These are phyloP conservation scores for Homalodisca vitripennis DNA, from an alignment of 1,140 invertebrate species.

Conservation along the genomic window DNA sequence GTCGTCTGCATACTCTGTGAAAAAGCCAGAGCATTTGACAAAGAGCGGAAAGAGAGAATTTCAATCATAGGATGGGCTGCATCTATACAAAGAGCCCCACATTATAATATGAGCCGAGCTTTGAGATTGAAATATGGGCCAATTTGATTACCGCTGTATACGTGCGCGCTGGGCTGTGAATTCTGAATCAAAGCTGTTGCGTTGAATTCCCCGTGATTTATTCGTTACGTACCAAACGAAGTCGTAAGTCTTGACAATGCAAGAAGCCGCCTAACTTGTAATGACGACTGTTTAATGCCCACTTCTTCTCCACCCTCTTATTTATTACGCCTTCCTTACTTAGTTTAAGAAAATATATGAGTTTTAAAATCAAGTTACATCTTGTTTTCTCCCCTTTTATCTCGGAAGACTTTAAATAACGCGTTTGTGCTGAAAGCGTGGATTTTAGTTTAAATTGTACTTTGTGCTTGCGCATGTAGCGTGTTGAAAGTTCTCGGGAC, in stretches of 20 bases:
- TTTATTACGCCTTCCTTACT: neutral
- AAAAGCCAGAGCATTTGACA: too few relatives aligned
- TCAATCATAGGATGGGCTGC: too few relatives aligned
- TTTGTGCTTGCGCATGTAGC: too few relatives aligned
- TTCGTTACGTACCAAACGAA: neutral
- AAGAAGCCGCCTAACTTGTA: neutral
- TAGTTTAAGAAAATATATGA: constrained; percentile 7
- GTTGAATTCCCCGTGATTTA: constrained; percentile 13
- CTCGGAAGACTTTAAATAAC: neutral
- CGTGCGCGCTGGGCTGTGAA: neutral
- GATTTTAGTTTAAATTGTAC: too few relatives aligned
- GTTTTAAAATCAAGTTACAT: constrained; percentile 10
- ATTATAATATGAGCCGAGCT: neutral
- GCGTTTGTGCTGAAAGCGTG: too few relatives aligned
- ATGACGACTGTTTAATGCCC: constrained; percentile 15
- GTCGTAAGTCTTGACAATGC: neutral
- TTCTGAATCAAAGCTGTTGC: constrained; percentile 2
- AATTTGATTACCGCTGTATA: neutral
- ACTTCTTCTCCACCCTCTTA: neutral
- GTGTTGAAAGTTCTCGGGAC: too few relatives aligned
- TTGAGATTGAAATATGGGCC: constrained; percentile 13
- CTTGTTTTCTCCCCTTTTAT: constrained; percentile 3
- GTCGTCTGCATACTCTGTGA: constrained; percentile 9
- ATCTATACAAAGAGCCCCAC: too few relatives aligned
- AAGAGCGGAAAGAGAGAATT: too few relatives aligned